Evolutionary conservation across 2,888 invertebrate species (phyloP), one percentile per base, ranked within the genome.

Genomic region (Diadegma fenestrale): DNA sequence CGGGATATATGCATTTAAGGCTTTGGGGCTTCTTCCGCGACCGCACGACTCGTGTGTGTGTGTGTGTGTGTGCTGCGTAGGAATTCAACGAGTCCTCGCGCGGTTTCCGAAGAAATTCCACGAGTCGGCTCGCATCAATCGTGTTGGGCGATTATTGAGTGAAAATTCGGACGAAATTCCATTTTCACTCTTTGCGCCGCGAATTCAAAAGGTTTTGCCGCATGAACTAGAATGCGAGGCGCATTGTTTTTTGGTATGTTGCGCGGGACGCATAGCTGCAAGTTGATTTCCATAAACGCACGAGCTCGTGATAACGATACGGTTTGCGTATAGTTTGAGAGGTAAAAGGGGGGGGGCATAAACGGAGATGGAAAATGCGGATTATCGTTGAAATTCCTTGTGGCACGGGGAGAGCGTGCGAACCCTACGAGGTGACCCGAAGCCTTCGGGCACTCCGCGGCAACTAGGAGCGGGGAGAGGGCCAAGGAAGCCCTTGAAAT

Each of bases 401-500:
- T 88, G 91, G 89, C 90, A 82, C 89, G 91, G 92, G 92, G 90
- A 88, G 91, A 88, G 91, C 88, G 80, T 73, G n/a, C n/a, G 84
- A 89, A 88, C 88, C 88, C 88, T 91, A 91, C 87, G 88, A 88
- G 92, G 90, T 90, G 92, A 91, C 92, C 92, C 91, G 92, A 88
- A 91, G 88, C 90, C 90, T 90, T 91, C 90, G 91, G 90, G 90
- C 90, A 91, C 89, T 91, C 89, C 82, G 89, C 89, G 89, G 90
- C 87, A 88, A 87, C 37, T 22, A 51, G 41, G 84, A 82, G 69
- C 51, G 63, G 80, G 88, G 89, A 90, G 90, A 88, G 90, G 89
- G 89, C 91, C 92, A 92, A 93, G 92, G 93, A 93, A 93, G 91
- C 93, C 93, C 93, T 93, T 93, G 93, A 93, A 93, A 93, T 93